Base-by-base conservation (phyloP, 1,140 invertebrate genomes). In the Aphelinus atriplicis region DNA sequence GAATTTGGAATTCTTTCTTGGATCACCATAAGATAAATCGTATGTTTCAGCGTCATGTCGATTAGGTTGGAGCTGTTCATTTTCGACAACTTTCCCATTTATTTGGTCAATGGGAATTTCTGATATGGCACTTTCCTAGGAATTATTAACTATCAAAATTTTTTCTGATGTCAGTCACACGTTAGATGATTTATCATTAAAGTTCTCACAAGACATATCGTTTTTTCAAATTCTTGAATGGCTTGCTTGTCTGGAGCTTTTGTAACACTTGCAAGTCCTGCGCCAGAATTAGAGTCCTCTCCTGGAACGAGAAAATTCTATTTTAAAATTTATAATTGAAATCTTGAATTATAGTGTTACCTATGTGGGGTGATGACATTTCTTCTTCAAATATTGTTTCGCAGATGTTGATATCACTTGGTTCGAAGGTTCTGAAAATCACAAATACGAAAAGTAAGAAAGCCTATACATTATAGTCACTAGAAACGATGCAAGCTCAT, bases 271-370 rank as follows among this genome's bases (percentile, higher is more conserved):
- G 9, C 26, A n/a, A n/a, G 42, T 42, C 58, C 62, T 4, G 43
- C 26, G 6, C 42, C 7, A 9, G 10, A 42, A 58, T 26, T 65
- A 67, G 63, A 61, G 43, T 73, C 64, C 48, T 69, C 66, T 74
- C 69, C 79, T 78, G 57, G 63, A 78, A 78, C 64, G 53, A 78
- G 70, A 80, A 80, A 46, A 76, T 79, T 75, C 80, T 80, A 78
- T 67, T 75, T 79, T 78, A 76, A 73, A 67, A 77, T 77, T 80
- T 78, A 78, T 76, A 77, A 77, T 68, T 77, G 78, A 78, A 61
- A 76, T 76, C 71, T 64, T 77, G 45, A 47, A 56, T 66, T 60
- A 61, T 50, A 56, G 10, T 78, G 69, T 79, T 80, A 80, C 78
- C 78, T 78, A 77, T 77, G 45, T 55, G 67, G 5, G 55, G 53